Conservation (phyloP, 2,113 vertebrate genomes). For the Helogale parvula region DNA sequence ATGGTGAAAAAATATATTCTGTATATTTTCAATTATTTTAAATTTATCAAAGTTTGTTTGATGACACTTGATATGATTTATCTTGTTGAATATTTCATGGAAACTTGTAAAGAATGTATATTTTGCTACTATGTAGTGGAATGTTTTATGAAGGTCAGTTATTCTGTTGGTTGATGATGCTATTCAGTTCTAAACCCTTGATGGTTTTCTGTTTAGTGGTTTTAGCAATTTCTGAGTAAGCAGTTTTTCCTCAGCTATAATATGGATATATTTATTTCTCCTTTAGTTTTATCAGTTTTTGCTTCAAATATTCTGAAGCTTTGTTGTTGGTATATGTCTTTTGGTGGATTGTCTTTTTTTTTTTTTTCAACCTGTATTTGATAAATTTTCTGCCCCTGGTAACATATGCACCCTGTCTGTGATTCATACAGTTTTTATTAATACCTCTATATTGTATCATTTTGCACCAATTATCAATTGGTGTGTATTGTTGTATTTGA, state of each 20-base stretch:
- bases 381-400: background rate
- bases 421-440: background rate
- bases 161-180: background rate
- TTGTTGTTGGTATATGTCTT: background rate
- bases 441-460: background rate
- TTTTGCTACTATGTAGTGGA: background rate
- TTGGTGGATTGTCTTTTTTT: background rate
- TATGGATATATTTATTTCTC: background rate
- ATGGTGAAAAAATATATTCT: background rate
- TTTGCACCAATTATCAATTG: background rate
- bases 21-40: background rate
- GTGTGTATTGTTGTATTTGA: background rate
- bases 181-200: background rate
- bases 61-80: background rate
- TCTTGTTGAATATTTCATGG: background rate
- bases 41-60: background rate
- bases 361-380: too few species aligned
- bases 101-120: background rate
- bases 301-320: background rate
- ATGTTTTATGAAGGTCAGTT: background rate
- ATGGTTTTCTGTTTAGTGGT: background rate
- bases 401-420: background rate
- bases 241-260: background rate
- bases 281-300: background rate
- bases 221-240: background rate